phyloP scores from a whole-genome alignment of 1,140 invertebrate species.

The Bombus impatiens region DNA sequence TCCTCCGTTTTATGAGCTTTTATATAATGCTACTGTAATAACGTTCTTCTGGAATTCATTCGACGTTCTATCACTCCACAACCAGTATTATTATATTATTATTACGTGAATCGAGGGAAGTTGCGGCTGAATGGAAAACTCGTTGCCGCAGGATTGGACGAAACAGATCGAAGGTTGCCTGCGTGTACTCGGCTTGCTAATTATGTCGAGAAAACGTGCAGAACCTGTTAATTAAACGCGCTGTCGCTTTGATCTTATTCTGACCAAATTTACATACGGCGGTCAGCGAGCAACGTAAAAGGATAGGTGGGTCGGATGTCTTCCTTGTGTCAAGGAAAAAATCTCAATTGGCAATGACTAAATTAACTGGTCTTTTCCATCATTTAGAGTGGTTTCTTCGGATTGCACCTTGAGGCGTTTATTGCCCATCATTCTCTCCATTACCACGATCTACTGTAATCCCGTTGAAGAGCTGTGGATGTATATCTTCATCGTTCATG shows the following conservation, averaged over 20 bases:
- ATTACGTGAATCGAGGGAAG: neutral
- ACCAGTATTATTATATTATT: conserved; percentile 11
- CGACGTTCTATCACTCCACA: neutral
- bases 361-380: neutral
- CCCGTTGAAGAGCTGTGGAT: neutral
- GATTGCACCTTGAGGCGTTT: neutral
- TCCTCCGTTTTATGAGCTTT: neutral
- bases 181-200: neutral
- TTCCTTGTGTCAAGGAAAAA: neutral
- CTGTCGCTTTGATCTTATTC: no score
- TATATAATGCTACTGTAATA: conserved; percentile 21
- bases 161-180: neutral
- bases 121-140: neutral
- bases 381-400: neutral
- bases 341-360: neutral
- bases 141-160: neutral
- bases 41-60: conserved; percentile 7
- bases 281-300: no score
- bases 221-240: conserved; percentile 4
- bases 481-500: no score
- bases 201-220: neutral
- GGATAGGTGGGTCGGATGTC: neutral
- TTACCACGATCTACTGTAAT: neutral
- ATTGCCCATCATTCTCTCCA: neutral
- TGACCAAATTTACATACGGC: no score